Base-by-base conservation (phyloP, 2,113 vertebrate species). In the Cyanoderma ruficeps region DNA sequence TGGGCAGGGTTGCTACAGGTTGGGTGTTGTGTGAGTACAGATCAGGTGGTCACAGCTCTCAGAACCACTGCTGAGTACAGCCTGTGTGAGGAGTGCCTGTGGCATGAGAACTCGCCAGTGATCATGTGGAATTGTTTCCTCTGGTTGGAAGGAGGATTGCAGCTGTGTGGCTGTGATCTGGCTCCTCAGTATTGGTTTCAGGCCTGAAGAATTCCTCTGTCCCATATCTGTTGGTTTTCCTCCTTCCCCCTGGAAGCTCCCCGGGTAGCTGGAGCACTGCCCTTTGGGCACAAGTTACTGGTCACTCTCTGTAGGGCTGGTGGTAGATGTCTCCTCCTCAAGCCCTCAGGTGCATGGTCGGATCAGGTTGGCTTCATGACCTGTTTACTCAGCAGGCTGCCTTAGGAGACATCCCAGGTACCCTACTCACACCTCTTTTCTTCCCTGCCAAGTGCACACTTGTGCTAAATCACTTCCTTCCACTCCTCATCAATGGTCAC, bases 71-170 rank as follows among this genome's bases (percentile, higher is more conserved):
- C 28, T 0, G 9, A 46, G 23, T 35, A 6, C 14, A 53, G 42
- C 47, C 42, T 1, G 39, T 39, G 39, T 12, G 4, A 55, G 44
- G 70, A 64, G 39, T 44, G 44, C 28, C 53, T 28, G 59, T 53
- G 53, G n/a, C 2, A 1, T 41, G 33, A 50, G 55, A 78, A 21
- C 35, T 64, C 0, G 0, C 18, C 31, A 6, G 1, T 3, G 4
- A 6, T 41, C 2, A 0, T 17, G 16, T 46, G 52, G 52, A 61
- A n/a, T 31, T 42, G n/a, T 89, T 83, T 67, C 53, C 49, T 71
- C 16, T 84, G 53, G 15, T 37, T 49, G 39, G 30, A 71, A 67
- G 57, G 56, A 80, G 11, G 39, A n/a, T 52, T 2, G 1, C 6
- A 24, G 33, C 61, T 87, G 17, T 70, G 50, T 67, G 46, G 41